A percentile compares a stretch with the other conserved stretches of the same genome.
These are phyloP conservation scores for Eugnorisma glareosa DNA, from an alignment of 2,888 invertebrate species.

Conservation along the genomic window DNA sequence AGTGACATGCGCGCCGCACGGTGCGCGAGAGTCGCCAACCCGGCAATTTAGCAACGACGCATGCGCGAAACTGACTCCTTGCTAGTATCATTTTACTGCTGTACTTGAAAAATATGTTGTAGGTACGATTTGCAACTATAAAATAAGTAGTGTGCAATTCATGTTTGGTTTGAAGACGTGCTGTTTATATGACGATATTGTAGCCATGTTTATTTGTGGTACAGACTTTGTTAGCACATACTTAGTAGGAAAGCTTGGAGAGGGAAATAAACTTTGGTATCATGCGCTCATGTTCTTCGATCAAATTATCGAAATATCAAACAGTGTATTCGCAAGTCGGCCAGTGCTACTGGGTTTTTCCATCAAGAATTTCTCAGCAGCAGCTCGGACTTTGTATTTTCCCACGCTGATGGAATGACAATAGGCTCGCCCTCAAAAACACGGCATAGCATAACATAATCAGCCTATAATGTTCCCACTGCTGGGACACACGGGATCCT, in stretches of 20 bases:
- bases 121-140: conserved; percentile 48
- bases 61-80: conserved; percentile 59
- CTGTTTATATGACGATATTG: conserved; percentile 41
- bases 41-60: conserved; percentile 72
- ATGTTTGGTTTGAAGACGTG: conserved; percentile 25
- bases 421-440: background rate
- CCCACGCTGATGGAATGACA: too few relatives aligned
- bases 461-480: too few relatives aligned
- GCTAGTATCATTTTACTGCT: conserved; percentile 81
- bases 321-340: background rate
- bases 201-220: conserved; percentile 30
- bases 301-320: background rate
- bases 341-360: background rate
- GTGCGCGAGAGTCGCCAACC: conserved; percentile 58
- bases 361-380: background rate
- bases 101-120: conserved; percentile 62
- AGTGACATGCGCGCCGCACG: conserved; percentile 68
- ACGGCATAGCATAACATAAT: too few relatives aligned
- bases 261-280: background rate
- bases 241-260: conserved; percentile 7
- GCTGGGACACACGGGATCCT: too few relatives aligned
- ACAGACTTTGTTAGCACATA: conserved; percentile 7
- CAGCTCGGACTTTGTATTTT: background rate
- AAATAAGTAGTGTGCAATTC: conserved; percentile 41
- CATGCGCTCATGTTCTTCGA: background rate